Base-by-base conservation (phyloP, 1,140 invertebrate species). In the Drosophila hydei region DNA sequence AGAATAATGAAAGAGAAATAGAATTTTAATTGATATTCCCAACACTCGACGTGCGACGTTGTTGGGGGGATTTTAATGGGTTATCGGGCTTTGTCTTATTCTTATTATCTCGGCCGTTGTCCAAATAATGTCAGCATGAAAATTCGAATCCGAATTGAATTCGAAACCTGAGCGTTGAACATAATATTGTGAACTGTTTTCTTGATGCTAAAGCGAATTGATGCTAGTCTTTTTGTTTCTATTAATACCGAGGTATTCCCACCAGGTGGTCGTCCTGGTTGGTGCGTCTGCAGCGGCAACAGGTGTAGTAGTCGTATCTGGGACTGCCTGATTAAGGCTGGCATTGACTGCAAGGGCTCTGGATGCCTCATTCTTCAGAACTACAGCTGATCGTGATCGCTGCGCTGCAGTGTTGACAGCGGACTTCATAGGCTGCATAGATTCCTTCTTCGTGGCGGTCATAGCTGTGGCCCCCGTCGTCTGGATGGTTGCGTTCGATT, bases 201-300 rank as follows among this genome's bases (percentile, higher is more conserved):
- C 11, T 9, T 27, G 4, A 18, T n/a, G 14, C 16, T 65, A 14
- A 3, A 75, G 61, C 16, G 77, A 67, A 19, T 54, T 51, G 11
- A 54, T 43, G 45, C 30, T 72, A 43, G 40, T 14, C 48, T 80
- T 79, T 38, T 80, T 79, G 38, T 33, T 63, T 42, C 30, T 72
- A 25, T 50, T 72, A 36, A 80, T 68, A 1, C 77, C 77, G 11
- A 79, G 30, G 36, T 68, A 79, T 5, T 71, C 68, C 77, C 72
- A 80, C 77, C 77, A 79, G 19, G 72, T 43, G 14, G 30, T 47
- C 1, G 23, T 11, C 21, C n/a, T n/a, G n/a, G n/a, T 54, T 11
- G 64, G 4, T 1, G 6, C 5, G 1, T 18, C 6, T 8, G 19
- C 38, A 1, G 33, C n/a, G 5, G 3, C 25, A 36, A 9, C 23